Evolutionary conservation across 2,888 invertebrate genomes (phyloP), one percentile per base, ranked within the genome.

Genomic region (Drosophila neonasuta): DNA sequence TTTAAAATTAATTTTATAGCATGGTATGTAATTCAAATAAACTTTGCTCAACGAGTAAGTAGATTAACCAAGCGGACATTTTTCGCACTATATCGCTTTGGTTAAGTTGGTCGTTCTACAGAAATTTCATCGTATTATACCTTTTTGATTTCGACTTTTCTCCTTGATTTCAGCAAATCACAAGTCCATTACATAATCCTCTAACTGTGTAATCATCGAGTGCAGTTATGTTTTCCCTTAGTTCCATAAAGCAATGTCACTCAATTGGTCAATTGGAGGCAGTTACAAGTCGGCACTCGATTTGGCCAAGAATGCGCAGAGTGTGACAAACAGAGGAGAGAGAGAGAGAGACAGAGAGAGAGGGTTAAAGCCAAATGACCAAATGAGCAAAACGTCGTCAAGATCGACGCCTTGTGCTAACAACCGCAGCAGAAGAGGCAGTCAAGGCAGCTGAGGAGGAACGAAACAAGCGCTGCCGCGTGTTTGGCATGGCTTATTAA

Each of bases 401-500:
- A 61, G 63, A 67, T 72, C 83, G 80, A 78, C 84, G 83, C 78
- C 80, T 76, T 65, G 54, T 72, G 80, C 68, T 68, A 78, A 75
- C 78, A 77, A 74, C 67, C 67, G 58, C n/a, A 50, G 45, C 17
- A 10, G 11, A 32, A 45, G 48, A 46, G 42, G 8, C 30, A 59
- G 42, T 8, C 30, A 9, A 32, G 30, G 30, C 8, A 7, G 3
- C 0, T n/a, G 36, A 66, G 55, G 70, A 66, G 55, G 70, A 77
- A 70, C 71, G 70, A 70, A 71, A 72, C 75, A 80, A 71, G 71
- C 68, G 64, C 77, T 61, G 67, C 76, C 77, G 77, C 79, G 75
- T 80, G 80, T 82, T 82, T 79, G 79, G 74, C 79, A 87, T 80
- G 87, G 86, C 86, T 88, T 88, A 87, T 87, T 87, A 88, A 82